Evolutionary conservation across 2,113 vertebrate species (phyloP), one percentile per base, ranked within the genome.

Genomic region (Galemys pyrenaicus): DNA sequence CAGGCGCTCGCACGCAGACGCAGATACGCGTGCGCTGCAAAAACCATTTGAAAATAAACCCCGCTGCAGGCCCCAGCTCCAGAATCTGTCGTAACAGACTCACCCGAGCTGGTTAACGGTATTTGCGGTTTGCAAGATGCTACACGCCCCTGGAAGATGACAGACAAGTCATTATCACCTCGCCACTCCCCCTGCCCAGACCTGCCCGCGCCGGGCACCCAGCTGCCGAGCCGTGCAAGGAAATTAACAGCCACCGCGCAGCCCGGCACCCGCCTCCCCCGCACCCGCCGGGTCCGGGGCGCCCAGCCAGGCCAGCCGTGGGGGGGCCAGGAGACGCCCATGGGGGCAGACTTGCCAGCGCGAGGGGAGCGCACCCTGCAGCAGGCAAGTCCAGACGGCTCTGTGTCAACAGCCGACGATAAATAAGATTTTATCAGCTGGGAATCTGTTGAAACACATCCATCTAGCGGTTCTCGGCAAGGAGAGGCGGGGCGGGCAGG

Each of bases 81-180:
- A 81, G 98, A 98, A 98, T 98, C 97, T 98, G 98, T 91, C 82
- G 96, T 98, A 98, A 98, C 98, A 98, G 98, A 99, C 99, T 99
- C 98, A 88, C 91, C 98, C 98, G 87, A 98, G 98, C 98, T 98
- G 98, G 98, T 99, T 99, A 98, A 98, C 98, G 98, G 98, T 99
- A 99, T 99, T 99, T 99, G 98, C 98, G 97, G 97, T 97, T 97
- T 99, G 98, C 99, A 99, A 98, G 99, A 98, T 97, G 97, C 97
- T 98, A 98, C 99, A 98, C 97, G 99, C 97, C 98, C 94, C 92
- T 83, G 98, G 95, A 97, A 98, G 98, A 99, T 99, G 99, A 99
- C 98, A 98, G 98, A 99, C 98, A 98, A 98, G 96, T 99, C 99
- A 99, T 99, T 99, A 99, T 99, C 99, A 99, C 99, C 98, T 98